These are phyloP conservation scores for Hippoglossus stenolepis DNA, from an alignment of 2,113 vertebrate genomes.

Conservation along the genomic window DNA sequence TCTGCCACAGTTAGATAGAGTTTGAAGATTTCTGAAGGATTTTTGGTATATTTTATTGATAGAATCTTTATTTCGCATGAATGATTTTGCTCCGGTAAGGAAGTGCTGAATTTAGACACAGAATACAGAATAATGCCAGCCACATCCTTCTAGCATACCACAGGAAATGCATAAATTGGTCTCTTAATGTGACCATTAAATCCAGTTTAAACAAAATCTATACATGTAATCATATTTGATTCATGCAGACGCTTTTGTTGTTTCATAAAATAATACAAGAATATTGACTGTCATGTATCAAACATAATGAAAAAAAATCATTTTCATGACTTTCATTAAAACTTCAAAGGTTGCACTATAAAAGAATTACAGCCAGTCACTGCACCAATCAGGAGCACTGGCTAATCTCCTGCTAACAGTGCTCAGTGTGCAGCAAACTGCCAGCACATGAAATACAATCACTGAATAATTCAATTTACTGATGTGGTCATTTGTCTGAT, in stretches of 20 bases:
- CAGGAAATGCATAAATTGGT: background rate
- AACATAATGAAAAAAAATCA: background rate
- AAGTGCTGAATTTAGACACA: too few species aligned
- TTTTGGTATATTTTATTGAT: too few species aligned
- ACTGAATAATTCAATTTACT: constrained; percentile 18
- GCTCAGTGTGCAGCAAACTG: background rate
- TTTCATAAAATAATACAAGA: background rate
- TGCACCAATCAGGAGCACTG: background rate
- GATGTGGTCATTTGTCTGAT: constrained; percentile 15
- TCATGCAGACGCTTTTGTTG: background rate
- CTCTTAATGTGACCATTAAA: background rate
- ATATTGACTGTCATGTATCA: background rate
- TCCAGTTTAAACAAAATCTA: background rate
- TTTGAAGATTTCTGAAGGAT: too few species aligned
- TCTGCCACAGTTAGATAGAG: too few species aligned
- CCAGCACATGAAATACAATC: constrained; percentile 13
- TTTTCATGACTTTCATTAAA: background rate
- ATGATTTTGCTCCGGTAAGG: too few species aligned
- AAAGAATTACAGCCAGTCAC: background rate
- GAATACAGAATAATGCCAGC: too few species aligned
- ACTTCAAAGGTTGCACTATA: background rate
- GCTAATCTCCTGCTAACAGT: constrained; percentile 7
- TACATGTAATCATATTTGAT: background rate
- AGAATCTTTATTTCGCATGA: too few species aligned
- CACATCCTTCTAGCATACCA: background rate